Conservation (phyloP, 2,888 invertebrate genomes). For the Pristionchus mayeri region DNA sequence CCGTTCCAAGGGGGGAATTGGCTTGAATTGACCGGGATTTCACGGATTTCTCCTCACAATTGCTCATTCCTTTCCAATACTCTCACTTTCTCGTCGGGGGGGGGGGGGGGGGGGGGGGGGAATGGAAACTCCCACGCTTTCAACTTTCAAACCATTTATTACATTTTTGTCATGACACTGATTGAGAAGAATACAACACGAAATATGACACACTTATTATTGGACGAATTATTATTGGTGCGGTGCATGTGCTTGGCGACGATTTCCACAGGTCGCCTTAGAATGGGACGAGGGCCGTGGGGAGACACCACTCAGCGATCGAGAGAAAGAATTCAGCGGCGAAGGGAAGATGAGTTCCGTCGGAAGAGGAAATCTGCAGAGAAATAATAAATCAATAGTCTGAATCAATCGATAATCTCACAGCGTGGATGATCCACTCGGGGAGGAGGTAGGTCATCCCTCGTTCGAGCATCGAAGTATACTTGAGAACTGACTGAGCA, state of each 20-base stretch:
- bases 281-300: conserved; percentile 16
- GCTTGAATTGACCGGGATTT: conserved; percentile 36
- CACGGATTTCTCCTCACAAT: conserved; percentile 16
- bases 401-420: not conserved
- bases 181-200: not conserved
- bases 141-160: not conserved
- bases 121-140: not conserved
- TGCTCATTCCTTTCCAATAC: not conserved
- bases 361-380: not conserved
- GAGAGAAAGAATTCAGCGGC: conserved; percentile 65
- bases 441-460: conserved; percentile 25
- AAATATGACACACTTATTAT: conserved; percentile 29
- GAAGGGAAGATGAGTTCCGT: conserved; percentile 62
- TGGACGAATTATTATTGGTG: conserved; percentile 33
- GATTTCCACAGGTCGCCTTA: not conserved
- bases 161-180: conserved; percentile 26
- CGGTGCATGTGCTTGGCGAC: conserved; percentile 11
- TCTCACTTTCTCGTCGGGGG: not conserved
- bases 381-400: not conserved
- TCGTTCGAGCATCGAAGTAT: conserved; percentile 23
- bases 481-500: conserved; percentile 39
- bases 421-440: conserved; percentile 11
- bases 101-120: not conserved
- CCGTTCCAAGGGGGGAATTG: not conserved
- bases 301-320: conserved; percentile 54